A percentile compares a stretch with the other conserved stretches of the same genome.
These are phyloP conservation scores for Chinchilla lanigera DNA, from an alignment of 2,113 vertebrate genomes.

Conservation along the genomic window DNA sequence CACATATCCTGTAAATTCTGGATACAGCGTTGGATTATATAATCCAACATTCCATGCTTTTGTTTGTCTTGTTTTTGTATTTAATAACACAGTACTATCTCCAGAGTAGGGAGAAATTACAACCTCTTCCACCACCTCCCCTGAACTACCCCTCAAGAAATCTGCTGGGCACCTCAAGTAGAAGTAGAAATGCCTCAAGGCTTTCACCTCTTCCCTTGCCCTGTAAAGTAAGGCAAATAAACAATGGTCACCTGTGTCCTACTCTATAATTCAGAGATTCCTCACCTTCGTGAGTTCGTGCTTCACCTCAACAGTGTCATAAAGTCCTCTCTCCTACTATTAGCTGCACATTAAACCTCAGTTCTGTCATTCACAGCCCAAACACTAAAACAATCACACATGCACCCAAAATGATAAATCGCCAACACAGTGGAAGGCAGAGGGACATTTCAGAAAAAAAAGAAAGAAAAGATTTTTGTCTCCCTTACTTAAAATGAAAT, in stretches of 20 bases:
- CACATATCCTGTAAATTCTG: background rate
- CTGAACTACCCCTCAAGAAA: background rate
- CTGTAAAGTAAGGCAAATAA: background rate
- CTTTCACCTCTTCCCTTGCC: background rate
- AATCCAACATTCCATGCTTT: background rate
- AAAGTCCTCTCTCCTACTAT: background rate
- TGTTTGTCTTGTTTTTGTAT: background rate
- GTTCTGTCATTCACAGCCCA: background rate
- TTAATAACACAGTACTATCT: background rate
- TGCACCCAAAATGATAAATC: background rate
- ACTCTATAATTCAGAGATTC: background rate
- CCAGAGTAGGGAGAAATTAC: background rate
- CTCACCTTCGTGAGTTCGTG: background rate
- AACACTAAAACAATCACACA: conserved; percentile 3
- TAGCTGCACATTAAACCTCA: background rate
- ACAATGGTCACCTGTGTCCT: background rate
- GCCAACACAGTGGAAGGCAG: background rate
- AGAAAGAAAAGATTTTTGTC: background rate
- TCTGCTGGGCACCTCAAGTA: background rate
- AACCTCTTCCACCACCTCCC: background rate
- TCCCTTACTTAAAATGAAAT: background rate
- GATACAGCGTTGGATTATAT: background rate
- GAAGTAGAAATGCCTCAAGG: background rate
- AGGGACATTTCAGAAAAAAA: background rate
- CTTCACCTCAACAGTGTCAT: background rate